These are phyloP conservation scores for Eilema caniola DNA, from an alignment of 2,888 invertebrate genomes.

Conservation along the genomic window DNA sequence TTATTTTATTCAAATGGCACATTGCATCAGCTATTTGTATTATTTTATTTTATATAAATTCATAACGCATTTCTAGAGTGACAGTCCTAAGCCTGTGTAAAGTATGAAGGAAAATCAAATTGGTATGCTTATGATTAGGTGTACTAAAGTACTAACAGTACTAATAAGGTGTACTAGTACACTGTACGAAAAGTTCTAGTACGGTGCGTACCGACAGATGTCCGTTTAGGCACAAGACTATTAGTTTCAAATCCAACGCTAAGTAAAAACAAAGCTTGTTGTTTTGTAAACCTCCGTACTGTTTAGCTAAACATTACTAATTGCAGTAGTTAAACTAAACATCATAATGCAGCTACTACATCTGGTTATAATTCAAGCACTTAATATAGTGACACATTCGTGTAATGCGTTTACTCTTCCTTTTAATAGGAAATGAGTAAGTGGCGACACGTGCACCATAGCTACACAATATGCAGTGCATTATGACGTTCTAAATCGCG, in stretches of 20 bases:
- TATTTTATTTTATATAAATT: no score
- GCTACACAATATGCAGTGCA: slow-evolving; percentile 17
- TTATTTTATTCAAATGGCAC: no score
- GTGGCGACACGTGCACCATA: slow-evolving; percentile 18
- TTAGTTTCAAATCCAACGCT: neutral
- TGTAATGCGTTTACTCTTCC: slow-evolving; percentile 18
- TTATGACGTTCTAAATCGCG: slow-evolving; percentile 13
- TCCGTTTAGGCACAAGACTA: no score
- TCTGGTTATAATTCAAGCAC: slow-evolving; percentile 12
- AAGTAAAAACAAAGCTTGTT: neutral
- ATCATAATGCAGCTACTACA: neutral
- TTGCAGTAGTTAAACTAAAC: neutral
- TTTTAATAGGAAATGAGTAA: slow-evolving; percentile 24
- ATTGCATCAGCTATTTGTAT: no score
- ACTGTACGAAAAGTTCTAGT: no score
- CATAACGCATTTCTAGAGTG: no score
- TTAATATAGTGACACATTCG: slow-evolving; percentile 19
- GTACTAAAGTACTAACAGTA: no score
- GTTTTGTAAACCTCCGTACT: neutral
- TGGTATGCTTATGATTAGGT: no score
- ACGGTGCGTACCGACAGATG: no score
- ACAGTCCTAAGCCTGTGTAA: no score
- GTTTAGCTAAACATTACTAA: neutral
- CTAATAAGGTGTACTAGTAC: no score
- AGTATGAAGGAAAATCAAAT: no score